Evolutionary conservation across 2,797 vertebrate genomes (phyloP).

Genomic region (Heliangelus exortis): DNA sequence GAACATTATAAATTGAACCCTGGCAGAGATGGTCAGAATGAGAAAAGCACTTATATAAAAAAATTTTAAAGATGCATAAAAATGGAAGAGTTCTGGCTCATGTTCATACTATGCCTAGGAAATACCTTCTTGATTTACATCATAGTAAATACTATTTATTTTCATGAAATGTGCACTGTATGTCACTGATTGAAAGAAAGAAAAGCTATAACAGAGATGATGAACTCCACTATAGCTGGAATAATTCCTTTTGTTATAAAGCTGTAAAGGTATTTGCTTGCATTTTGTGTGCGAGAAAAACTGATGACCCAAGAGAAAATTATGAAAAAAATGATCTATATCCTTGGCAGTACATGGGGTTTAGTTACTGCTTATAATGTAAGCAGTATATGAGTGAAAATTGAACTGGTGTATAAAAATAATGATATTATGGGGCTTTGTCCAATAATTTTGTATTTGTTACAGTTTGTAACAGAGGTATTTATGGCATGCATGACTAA

Average conservation of each 20-base stretch:
- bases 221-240: neutral
- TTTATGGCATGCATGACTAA: neutral
- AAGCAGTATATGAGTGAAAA: conserved; percentile 17
- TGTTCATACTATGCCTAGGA: neutral
- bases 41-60: conserved; percentile 55
- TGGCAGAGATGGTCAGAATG: conserved; percentile 57
- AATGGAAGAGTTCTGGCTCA: conserved; percentile 13
- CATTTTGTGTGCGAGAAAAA: neutral
- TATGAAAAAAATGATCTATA: neutral
- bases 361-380: conserved; percentile 27
- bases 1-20: conserved; percentile 72
- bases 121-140: neutral
- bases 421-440: neutral
- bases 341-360: neutral
- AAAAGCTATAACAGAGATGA: neutral
- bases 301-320: conserved; percentile 32
- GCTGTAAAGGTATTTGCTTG: conserved; percentile 29
- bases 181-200: neutral
- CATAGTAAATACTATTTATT: conserved; percentile 25
- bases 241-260: neutral
- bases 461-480: neutral
- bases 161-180: neutral
- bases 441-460: neutral
- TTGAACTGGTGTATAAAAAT: conserved; percentile 17
- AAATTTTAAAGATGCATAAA: conserved; percentile 39